Evolutionary conservation across 1,140 invertebrate genomes (phyloP).

Genomic region (Drosophila littoralis): DNA sequence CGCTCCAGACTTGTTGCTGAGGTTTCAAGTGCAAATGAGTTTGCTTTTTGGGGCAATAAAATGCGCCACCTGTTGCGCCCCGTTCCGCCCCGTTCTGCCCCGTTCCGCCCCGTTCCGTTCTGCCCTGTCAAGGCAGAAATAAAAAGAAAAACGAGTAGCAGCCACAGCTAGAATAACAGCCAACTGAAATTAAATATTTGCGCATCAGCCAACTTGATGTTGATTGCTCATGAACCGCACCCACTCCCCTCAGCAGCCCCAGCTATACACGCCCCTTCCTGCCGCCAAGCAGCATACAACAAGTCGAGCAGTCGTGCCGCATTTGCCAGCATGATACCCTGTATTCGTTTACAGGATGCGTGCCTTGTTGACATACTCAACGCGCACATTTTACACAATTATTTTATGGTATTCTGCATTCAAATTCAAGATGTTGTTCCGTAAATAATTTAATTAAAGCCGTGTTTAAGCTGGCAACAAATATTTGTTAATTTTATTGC

Average conservation of each 20-base stretch:
- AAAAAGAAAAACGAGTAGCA: constrained; percentile 6
- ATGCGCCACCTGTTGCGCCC: constrained; percentile 62
- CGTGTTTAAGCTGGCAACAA: too few relatives aligned
- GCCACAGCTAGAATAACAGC: constrained; percentile 56
- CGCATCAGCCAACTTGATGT: constrained; percentile 37
- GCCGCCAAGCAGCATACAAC: neutral
- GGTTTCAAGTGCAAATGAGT: constrained; percentile 73
- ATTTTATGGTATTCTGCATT: too few relatives aligned
- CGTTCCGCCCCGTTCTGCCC: constrained; percentile 35
- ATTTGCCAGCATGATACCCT: constrained; percentile 41
- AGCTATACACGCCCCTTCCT: neutral
- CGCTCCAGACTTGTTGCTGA: constrained; percentile 50
- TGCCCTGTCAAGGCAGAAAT: constrained; percentile 12
- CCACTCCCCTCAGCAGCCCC: neutral
- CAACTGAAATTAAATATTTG: constrained; percentile 70
- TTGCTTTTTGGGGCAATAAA: constrained; percentile 57
- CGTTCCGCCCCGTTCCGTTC: neutral
- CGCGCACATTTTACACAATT: neutral
- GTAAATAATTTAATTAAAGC: too few relatives aligned
- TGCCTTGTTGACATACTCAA: too few relatives aligned
- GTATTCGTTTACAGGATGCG: neutral
- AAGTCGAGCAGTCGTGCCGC: neutral
- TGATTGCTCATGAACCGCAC: constrained; percentile 50
- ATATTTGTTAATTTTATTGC: too few relatives aligned
- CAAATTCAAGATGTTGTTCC: too few relatives aligned